A percentile compares a stretch with the other conserved stretches of the same genome.
phyloP scores from a whole-genome alignment of 2,113 vertebrate species.

The Colossoma macropomum region DNA sequence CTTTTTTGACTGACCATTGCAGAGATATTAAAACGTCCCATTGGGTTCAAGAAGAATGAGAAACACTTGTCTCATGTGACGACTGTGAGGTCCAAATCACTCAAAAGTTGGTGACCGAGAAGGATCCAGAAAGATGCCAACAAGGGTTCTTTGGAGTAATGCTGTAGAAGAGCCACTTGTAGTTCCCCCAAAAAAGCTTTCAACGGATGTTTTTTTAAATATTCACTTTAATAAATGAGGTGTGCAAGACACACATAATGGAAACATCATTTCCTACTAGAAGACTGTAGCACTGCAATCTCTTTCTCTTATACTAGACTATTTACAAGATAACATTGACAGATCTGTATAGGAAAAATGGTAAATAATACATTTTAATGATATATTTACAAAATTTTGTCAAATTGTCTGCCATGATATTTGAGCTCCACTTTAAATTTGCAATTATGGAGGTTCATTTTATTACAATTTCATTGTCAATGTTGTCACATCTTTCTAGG shows the following conservation, averaged over 20 bases:
- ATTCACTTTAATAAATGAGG: too few relatives aligned
- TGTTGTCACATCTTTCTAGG: too few relatives aligned
- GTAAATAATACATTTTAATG: too few relatives aligned
- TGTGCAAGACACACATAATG: too few relatives aligned
- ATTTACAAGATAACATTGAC: conserved; percentile 16
- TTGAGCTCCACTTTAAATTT: too few relatives aligned
- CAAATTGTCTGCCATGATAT: too few relatives aligned
- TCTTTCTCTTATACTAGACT: not conserved
- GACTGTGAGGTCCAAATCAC: not conserved
- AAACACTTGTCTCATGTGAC: not conserved
- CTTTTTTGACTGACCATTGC: not conserved
- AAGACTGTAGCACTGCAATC: not conserved
- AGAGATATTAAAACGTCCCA: not conserved
- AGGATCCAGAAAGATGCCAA: not conserved
- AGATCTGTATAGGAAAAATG: not conserved
- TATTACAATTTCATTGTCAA: too few relatives aligned
- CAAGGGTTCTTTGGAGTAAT: not conserved
- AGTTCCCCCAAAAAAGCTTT: too few relatives aligned
- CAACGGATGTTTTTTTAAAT: too few relatives aligned
- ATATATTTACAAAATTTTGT: too few relatives aligned
- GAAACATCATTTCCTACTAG: conserved; percentile 3
- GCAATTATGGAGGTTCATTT: too few relatives aligned
- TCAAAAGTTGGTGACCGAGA: not conserved
- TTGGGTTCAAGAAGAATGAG: not conserved
- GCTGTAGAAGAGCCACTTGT: too few relatives aligned